Evolutionary conservation across 2,888 invertebrate genomes (phyloP), one percentile per base, ranked within the genome.

Genomic region (Cephus spinipes): DNA sequence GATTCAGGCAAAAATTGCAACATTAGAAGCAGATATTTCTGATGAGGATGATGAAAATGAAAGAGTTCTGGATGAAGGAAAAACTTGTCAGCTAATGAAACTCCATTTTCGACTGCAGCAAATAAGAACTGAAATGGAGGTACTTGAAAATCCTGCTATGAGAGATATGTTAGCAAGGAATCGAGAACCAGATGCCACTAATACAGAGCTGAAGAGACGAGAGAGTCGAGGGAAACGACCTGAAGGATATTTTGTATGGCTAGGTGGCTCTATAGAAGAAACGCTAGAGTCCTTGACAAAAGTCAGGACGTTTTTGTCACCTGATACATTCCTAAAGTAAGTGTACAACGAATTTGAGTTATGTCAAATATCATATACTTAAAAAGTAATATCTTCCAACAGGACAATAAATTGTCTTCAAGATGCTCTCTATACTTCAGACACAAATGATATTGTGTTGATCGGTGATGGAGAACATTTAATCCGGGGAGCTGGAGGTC

Each of bases 121-220:
- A 86, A 94, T 94, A 68, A 93, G 93, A 80, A 92, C 92, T 68
- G 94, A 94, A 83, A 92, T 94, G 81, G 94, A 94, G 80, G 91
- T 94, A 31, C 87, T 94, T 0, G 94, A 94, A 85, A 94, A 94
- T 90, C 94, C 94, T 1, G 89, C 93, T 34, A 92, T 94, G 90
- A 90, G 94, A 76, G 92, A 92, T n/a, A 92, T 94, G 69, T 83
- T 90, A 36, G 81, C 83, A 0, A 85, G 86, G 73, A 90, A 92
- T 78, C 88, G 90, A 34, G 84, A 77, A 1, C 78, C 83, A 1
- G 81, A 79, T 23, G 78, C 79, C 4, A 84, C 77, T 23, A 83
- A 81, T 34, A 78, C 81, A 12, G 84, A 85, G 73, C 73, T 79
- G n/a, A 87, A 87, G 76, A 81, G 81, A n/a, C 81, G 83, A 9